Base-by-base conservation (phyloP, 2,888 invertebrate genomes). In the Drepanosiphum platanoidis region DNA sequence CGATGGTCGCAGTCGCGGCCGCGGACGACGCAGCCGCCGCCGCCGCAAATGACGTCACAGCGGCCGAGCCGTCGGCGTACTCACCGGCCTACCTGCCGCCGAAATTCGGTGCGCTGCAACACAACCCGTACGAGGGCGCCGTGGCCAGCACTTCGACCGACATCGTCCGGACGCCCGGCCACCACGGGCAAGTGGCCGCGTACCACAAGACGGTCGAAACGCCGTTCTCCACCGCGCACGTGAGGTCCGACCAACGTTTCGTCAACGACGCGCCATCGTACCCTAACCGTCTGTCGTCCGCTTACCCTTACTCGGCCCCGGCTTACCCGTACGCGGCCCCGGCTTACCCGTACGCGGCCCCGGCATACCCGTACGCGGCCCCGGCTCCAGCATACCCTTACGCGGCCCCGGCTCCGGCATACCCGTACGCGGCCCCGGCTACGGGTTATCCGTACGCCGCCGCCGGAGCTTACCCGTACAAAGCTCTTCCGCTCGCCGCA, bases 141-240 rank as follows among this genome's bases (percentile, higher is more conserved):
- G 72, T 71, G 39, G 71, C 71, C n/a, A 61, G 71, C 81, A 39
- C 81, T 13, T 81, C 71, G 22, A 61, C 71, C 39, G 71, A 61
- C 39, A 22, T 81, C 58, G 27, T 71, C 36, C 70, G 71, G 8
- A n/a, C 71, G 36, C 81, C 71, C 27, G 81, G 70, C 9, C 27
- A 81, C 30, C 36, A 36, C 30, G 80, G 81, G 5, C 81, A 71
- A 3, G 71, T 81, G 36, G 36, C 81, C 36, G 58, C 81, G 7
- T 58, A 58, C 22, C 80, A 81, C 64, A 78, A 78, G 11, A 81
- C 80, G 27, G 70, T 61, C 39, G 81, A 81, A 1, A 71, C 81
- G 30, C 72, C 82, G 58, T 82, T 61, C 61, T 72, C 82, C 42
- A 39, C 61, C 27, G 11, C 36, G 22, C 58, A 70, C 82, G n/a